Evolutionary conservation across 2,888 invertebrate species (phyloP), one percentile per base, ranked within the genome.

Genomic region (Nymphalis urticae): DNA sequence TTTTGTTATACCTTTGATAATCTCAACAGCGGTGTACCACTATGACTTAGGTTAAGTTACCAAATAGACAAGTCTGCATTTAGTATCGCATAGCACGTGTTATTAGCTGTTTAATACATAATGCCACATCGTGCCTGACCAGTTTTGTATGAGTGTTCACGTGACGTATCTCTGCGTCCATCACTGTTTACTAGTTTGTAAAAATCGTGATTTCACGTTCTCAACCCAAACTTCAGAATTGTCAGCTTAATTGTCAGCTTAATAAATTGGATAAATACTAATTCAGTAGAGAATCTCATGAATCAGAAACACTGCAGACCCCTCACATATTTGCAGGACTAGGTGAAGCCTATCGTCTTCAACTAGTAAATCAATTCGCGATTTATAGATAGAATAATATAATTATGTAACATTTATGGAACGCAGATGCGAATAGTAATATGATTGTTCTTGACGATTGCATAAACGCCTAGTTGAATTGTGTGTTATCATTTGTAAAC

Each of bases 71-170:
- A 83, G 83, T 85, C 80, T 87, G 89, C 89, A 91, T 90, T 91
- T 90, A 89, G 85, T 84, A 81, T 69, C 81, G 83, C 80, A 80
- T 85, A 87, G 83, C 82, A 69, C 66, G 69, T 64, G 72, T 72
- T 66, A 71, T 70, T 77, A 75, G 76, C 73, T 75, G 76, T 76
- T 76, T 80, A 73, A 77, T 75, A 78, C 77, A 85, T 80, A 62
- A 69, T 68, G 87, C 87, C 90, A 87, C 85, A 82, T 85, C 84
- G 90, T 90, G 90, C 90, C 90, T 89, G 83, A 83, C 79, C 82
- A 80, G 79, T 84, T 83, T 84, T 81, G 80, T 85, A 81, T 36
- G 51, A 42, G 62, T 19, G 62, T 63, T 50, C 76, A 80, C 82
- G 79, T 77, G 70, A 80, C 84, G 84, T 85, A 83, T 81, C 81